Evolutionary conservation across 2,888 invertebrate genomes (phyloP), one percentile per base, ranked within the genome.

Genomic region (Pharmacophagus antenor): DNA sequence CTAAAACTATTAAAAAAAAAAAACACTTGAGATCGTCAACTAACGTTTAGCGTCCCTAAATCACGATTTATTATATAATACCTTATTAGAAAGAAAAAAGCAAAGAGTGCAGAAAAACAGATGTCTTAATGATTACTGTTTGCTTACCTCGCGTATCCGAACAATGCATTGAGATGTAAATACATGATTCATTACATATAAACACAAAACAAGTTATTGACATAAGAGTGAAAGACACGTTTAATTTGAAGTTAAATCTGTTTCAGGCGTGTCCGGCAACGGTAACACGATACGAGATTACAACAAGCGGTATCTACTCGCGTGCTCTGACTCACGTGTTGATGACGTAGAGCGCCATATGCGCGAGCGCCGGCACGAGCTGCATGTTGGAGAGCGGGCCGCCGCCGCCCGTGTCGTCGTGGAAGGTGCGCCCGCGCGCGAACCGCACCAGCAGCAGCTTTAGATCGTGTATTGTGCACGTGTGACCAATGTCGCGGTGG

Each of bases 381-480:
- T 99, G 98, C 95, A 99, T 95, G 89, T 99, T 99, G 66, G 98
- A 98, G 76, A 98, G 97, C 15, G 98, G 97, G 1, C 98, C 99
- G 71, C 98, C 98, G 67, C 98, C 99, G 18, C 99, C 98, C 1
- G 98, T 97, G 87, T 99, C 99, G 80, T 98, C 98, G 82, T 98
- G 98, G 92, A 99, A 99, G 63, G 97, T 96, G 79, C 96, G 96
- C 71, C 98, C 98, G 82, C 96, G 95, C 0, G 98, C 96, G 88
- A 99, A 98, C 60, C 98, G 92, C 71, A 96, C 80, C 62, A 99
- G 85, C 59, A 99, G 88, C 69, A 98, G 90, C 88, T 99, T 99
- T 69, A 99, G 88, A 85, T 99, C 99, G 85, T 98, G 98, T 62
- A 98, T 93, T 1, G 97, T 97, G 70, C 95, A 95, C 42, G 93